phyloP scores from a whole-genome alignment of 2,113 vertebrate genomes.

The Dipodomys stephensi region DNA sequence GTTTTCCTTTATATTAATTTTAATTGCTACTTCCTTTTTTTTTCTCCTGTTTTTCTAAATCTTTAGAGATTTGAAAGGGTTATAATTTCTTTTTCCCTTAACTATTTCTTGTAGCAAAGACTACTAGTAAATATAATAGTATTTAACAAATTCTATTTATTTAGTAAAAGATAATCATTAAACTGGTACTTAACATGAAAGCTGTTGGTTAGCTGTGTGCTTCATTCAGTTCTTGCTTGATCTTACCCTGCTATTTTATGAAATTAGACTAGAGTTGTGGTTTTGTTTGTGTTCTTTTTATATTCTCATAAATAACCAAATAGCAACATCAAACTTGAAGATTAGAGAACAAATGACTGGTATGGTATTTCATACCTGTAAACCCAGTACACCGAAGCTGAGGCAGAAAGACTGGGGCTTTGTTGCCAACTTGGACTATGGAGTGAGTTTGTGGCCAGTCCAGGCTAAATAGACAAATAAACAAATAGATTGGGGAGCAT shows the following conservation, averaged over 20 bases:
- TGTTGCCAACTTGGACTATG: too few species aligned
- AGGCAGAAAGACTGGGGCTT: too few species aligned
- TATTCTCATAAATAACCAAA: background rate
- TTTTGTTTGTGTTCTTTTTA: background rate
- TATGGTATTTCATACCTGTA: too few species aligned
- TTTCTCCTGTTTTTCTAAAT: background rate
- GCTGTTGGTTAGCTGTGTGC: conserved; percentile 21
- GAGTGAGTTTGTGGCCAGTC: too few species aligned
- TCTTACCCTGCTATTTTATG: background rate
- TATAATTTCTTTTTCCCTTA: conserved; percentile 26
- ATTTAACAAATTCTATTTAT: conserved; percentile 10
- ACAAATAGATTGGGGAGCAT: background rate
- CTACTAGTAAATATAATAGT: conserved; percentile 38
- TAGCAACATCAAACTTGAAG: background rate
- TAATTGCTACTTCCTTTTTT: background rate
- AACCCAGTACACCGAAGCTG: too few species aligned
- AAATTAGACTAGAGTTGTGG: background rate
- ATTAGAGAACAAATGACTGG: too few species aligned
- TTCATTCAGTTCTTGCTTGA: background rate
- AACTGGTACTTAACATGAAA: conserved; percentile 29
- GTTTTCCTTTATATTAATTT: background rate
- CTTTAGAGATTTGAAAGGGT: background rate
- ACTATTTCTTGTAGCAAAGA: background rate
- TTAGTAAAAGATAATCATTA: background rate
- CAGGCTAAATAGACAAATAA: too few species aligned